Conservation (phyloP, 2,888 invertebrate genomes). For the Hirtodrosophila confusa region DNA sequence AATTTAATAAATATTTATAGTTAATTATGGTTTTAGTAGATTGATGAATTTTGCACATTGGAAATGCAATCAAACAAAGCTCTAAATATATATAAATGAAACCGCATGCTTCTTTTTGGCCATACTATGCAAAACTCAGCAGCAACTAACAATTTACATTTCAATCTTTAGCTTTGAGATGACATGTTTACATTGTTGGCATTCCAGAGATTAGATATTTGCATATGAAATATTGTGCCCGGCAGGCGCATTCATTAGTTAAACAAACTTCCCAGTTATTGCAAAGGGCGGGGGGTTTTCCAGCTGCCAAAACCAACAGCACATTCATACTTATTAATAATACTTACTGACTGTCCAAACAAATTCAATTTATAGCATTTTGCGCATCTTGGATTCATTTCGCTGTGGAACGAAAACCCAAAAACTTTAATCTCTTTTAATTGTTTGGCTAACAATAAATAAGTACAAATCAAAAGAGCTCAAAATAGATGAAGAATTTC, state of each 20-base stretch:
- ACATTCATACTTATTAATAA: conserved; percentile 23
- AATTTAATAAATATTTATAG: conserved; percentile 52
- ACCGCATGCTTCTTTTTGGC: conserved; percentile 14
- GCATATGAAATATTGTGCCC: conserved; percentile 41
- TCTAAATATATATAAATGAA: conserved; percentile 5
- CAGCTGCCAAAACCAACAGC: conserved; percentile 4
- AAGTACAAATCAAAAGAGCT: conserved; percentile 24
- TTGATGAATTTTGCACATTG: conserved; percentile 37
- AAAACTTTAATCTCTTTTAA: conserved; percentile 49
- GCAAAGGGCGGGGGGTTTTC: conserved; percentile 28
- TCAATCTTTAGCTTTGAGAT: conserved; percentile 22
- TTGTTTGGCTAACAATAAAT: conserved; percentile 25
- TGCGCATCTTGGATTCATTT: conserved; percentile 50
- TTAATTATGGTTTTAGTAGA: conserved; percentile 31
- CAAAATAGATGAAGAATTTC: conserved; percentile 5
- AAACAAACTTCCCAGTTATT: conserved; percentile 36
- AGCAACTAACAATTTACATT: conserved; percentile 34
- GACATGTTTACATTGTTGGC: conserved; percentile 42
- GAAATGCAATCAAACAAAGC: conserved; percentile 25
- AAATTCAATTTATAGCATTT: conserved; percentile 45
- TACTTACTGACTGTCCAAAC: conserved; percentile 32
- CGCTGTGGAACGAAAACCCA: conserved; percentile 7
- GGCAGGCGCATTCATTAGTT: conserved; percentile 43
- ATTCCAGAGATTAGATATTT: conserved; percentile 48
- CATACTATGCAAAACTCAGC: conserved; percentile 9